Base-by-base conservation (phyloP, 2,113 vertebrate species). In the Otolemur garnettii region DNA sequence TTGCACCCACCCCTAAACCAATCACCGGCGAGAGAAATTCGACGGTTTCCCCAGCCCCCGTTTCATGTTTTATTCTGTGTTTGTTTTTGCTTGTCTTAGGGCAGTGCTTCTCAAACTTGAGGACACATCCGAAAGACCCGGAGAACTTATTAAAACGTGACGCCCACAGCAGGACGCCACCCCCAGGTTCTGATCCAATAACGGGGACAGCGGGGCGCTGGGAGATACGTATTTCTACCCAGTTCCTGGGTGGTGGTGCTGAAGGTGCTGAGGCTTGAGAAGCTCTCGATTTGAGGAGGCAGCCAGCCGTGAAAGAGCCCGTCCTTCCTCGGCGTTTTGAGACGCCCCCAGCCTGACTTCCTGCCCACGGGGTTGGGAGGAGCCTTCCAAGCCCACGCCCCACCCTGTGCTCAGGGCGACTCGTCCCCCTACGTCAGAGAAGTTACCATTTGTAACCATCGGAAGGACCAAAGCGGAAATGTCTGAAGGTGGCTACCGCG, bases 331-430 rank as follows among this genome's bases (percentile, higher is more conserved):
- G 4, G 26, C 21, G 62, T 62, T 87, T 69, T 74, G 57, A 82
- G 42, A 87, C 42, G 14, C 10, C 60, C 94, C 83, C 69, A 86
- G 38, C 6, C 59, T 50, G 33, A 94, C 83, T 96, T 98, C 97
- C 96, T 93, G 90, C 64, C 81, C 74, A 55, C 19, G 0, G 4
- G 35, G 74, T 96, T 96, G 57, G 69, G 35, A 68, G 45, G 68
- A 94, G 53, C 30, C 35, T 86, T 66, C 71, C 1, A 30, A 1
- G 75, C n/a, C 18, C 38, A 15, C 21, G 14, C 68, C 59, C 64
- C 11, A 1, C 69, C 42, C 66, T 66, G 68, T 22, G 82, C 79
- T 75, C 83, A 68, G 59, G 74, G 64, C 57, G 90, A 91, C 93
- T 97, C 94, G 96, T 83, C 14, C 33, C 26, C 86, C 81, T 91